Evolutionary conservation across 1,140 invertebrate genomes (phyloP).

Genomic region (Oscheius sp.): DNA sequence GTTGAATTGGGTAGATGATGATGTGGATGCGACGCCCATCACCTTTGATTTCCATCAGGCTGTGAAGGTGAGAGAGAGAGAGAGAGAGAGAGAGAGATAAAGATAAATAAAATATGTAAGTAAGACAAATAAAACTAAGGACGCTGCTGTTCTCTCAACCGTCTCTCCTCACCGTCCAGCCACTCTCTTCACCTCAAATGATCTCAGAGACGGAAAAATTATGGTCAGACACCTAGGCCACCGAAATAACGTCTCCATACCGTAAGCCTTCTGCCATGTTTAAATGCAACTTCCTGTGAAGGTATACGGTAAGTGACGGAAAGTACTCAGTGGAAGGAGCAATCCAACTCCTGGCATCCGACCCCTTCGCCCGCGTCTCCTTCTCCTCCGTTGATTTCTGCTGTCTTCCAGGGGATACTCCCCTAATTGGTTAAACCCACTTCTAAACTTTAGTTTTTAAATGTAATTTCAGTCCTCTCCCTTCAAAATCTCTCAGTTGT

Average conservation of each 20-base stretch:
- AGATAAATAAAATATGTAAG: too few relatives aligned
- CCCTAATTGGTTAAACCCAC: background rate
- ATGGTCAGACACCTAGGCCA: conserved; percentile 51
- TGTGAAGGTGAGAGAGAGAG: conserved; percentile 27
- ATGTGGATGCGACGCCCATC: conserved; percentile 39
- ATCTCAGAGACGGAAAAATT: conserved; percentile 45
- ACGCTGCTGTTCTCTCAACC: conserved; percentile 40
- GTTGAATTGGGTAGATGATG: conserved; percentile 50
- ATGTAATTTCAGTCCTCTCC: conserved; percentile 11
- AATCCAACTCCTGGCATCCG: conserved; percentile 34
- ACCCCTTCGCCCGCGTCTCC: conserved; percentile 45
- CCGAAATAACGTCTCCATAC: conserved; percentile 13
- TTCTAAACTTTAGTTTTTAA: background rate
- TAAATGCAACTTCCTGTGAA: conserved; percentile 19
- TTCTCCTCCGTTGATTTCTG: conserved; percentile 3
- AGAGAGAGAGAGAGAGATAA: background rate
- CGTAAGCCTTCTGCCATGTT: conserved; percentile 8
- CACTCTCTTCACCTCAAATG: conserved; percentile 44
- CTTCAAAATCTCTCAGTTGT: conserved; percentile 37
- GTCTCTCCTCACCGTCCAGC: conserved; percentile 39
- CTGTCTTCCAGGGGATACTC: conserved; percentile 11
- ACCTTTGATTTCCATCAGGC: conserved; percentile 48
- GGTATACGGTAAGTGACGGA: conserved; percentile 57
- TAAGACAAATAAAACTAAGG: too few relatives aligned
- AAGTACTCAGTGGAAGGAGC: conserved; percentile 39